Conservation (phyloP, 2,888 invertebrate species). For the Nemotelus pantherinus region DNA sequence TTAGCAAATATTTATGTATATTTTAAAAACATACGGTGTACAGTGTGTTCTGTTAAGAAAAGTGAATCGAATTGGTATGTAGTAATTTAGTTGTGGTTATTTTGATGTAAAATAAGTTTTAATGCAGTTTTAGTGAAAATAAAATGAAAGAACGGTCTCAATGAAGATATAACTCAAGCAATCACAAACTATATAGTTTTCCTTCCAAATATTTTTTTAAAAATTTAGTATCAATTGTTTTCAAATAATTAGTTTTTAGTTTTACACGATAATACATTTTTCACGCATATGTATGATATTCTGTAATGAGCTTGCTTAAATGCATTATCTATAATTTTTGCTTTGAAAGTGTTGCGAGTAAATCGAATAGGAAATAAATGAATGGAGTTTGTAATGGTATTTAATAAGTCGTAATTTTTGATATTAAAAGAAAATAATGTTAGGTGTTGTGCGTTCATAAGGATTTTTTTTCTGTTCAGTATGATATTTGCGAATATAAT, state of each 20-base stretch:
- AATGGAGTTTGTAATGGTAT: constrained; percentile 27
- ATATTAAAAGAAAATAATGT: constrained; percentile 21
- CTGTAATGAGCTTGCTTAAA: neutral
- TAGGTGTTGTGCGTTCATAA: constrained; percentile 33
- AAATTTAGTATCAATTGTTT: no score
- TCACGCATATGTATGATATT: neutral
- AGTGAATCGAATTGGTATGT: no score
- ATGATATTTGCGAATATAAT: constrained; percentile 14
- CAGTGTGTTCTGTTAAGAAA: neutral
- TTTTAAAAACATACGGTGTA: neutral
- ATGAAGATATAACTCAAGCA: no score
- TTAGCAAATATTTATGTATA: constrained; percentile 23
- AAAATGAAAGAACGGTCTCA: no score
- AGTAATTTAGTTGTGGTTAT: no score
- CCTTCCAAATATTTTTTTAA: no score
- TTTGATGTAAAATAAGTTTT: no score
- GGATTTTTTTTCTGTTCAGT: neutral
- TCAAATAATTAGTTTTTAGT: no score
- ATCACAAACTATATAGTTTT: no score
- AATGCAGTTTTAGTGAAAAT: no score
- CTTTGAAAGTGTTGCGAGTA: neutral
- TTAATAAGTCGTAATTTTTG: constrained; percentile 11
- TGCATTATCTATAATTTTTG: no score
- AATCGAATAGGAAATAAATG: constrained; percentile 3
- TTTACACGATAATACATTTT: neutral